Percentiles rank a stretch among this genome's conserved stretches.
phyloP scores from a whole-genome alignment of 2,888 invertebrate genomes.

The Aethes cnicana region DNA sequence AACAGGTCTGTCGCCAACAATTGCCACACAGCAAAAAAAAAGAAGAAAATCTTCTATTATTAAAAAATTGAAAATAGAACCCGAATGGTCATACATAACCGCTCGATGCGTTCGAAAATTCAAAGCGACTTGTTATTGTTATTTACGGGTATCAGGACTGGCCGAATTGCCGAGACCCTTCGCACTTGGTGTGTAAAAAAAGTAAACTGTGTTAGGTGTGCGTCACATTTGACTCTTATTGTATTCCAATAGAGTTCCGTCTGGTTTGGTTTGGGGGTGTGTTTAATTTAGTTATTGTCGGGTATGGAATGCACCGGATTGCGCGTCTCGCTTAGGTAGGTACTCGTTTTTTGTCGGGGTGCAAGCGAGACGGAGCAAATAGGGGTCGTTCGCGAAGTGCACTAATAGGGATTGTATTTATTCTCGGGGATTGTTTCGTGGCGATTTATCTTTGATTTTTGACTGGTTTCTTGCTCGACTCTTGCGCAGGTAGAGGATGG shows the following conservation, averaged over 20 bases:
- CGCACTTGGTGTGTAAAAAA: constrained; percentile 66
- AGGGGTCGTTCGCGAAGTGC: constrained; percentile 72
- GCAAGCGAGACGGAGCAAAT: constrained; percentile 57
- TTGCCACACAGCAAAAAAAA: constrained; percentile 5
- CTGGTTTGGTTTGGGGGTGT: constrained; percentile 37
- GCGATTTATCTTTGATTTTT: constrained; percentile 49
- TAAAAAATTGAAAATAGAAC: constrained; percentile 49
- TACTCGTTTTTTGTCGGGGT: constrained; percentile 75
- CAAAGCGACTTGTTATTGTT: constrained; percentile 73
- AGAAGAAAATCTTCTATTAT: constrained; percentile 7
- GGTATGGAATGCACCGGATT: constrained; percentile 76
- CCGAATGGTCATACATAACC: constrained; percentile 70
- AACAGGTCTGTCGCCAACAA: too few species aligned
- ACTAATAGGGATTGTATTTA: constrained; percentile 73
- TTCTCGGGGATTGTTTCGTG: constrained; percentile 53
- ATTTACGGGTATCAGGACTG: constrained; percentile 70
- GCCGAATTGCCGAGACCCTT: constrained; percentile 72
- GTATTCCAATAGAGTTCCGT: constrained; percentile 40
- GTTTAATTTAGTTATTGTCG: constrained; percentile 49
- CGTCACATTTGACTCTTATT: constrained; percentile 47
- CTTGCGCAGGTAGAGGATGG: constrained; percentile 22
- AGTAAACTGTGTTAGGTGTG: constrained; percentile 38
- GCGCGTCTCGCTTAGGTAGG: constrained; percentile 71
- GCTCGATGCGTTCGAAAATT: constrained; percentile 71
- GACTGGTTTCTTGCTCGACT: constrained; percentile 8